Evolutionary conservation across 2,888 invertebrate species (phyloP).

Genomic region (Octodonta nipae): DNA sequence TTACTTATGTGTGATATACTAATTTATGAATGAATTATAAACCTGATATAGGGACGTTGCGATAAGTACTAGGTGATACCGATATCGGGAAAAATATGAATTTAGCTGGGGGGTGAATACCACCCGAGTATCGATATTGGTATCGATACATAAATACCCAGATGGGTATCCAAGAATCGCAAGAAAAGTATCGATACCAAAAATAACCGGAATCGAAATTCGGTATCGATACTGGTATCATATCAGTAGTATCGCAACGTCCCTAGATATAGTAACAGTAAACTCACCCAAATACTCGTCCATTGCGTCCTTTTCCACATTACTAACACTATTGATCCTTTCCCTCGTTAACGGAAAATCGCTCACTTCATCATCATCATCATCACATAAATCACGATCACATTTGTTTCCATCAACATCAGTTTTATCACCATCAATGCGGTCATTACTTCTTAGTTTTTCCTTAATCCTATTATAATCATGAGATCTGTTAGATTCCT

Average conservation of each 20-base stretch:
- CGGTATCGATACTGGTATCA: too few relatives aligned
- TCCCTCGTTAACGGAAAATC: constrained; percentile 39
- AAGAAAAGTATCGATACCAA: constrained; percentile 46
- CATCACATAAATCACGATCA: too few relatives aligned
- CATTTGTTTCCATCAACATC: too few relatives aligned
- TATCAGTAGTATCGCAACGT: too few relatives aligned
- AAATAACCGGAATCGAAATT: constrained; percentile 23
- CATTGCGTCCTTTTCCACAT: constrained; percentile 66
- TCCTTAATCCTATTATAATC: constrained; percentile 25
- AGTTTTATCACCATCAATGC: constrained; percentile 18
- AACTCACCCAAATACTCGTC: constrained; percentile 61
- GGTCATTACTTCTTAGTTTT: constrained; percentile 19
- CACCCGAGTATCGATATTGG: constrained; percentile 65
- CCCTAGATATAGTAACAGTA: too few relatives aligned
- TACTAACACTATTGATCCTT: constrained; percentile 59
- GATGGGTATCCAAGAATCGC: too few relatives aligned
- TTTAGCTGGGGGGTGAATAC: too few relatives aligned
- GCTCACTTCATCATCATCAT: constrained; percentile 17
- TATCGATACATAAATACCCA: constrained; percentile 58
- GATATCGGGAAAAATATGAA: too few relatives aligned
- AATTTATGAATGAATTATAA: too few relatives aligned
- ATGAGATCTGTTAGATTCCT: constrained; percentile 32
- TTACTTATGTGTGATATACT: too few relatives aligned
- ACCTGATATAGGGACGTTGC: too few relatives aligned
- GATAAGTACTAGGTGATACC: constrained; percentile 1